Conservation (phyloP, 1,140 invertebrate genomes). For the Cotesia glomerata region DNA sequence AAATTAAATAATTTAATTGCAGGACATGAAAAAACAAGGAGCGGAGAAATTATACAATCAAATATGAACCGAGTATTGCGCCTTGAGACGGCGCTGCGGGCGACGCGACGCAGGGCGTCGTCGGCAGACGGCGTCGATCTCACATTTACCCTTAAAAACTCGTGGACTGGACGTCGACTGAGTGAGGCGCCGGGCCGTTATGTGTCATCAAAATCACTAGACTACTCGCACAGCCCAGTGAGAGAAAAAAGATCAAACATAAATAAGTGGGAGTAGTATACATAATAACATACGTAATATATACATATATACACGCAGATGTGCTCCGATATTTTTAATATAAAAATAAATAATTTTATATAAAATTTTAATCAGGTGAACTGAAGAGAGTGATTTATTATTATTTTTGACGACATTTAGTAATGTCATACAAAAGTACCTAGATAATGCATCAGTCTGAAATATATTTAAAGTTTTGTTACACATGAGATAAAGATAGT, state of each 20-base stretch:
- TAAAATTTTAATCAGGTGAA: no score
- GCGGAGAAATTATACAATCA: neutral
- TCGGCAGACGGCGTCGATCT: slow-evolving; percentile 44
- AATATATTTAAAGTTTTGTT: no score
- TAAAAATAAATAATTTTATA: no score
- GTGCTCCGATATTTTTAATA: no score
- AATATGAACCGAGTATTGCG: neutral
- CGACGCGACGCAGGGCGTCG: slow-evolving; percentile 43
- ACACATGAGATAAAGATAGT: neutral
- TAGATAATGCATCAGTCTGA: neutral
- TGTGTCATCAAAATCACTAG: neutral
- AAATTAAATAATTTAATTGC: neutral
- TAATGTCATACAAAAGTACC: neutral
- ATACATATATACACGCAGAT: no score
- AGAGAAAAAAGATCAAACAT: slow-evolving; percentile 19
- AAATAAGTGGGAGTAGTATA: no score
- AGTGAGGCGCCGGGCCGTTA: slow-evolving; percentile 26
- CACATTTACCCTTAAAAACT: slow-evolving; percentile 22
- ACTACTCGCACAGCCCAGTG: neutral
- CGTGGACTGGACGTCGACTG: neutral
- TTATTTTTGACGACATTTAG: neutral
- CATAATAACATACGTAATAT: no score
- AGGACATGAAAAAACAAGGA: neutral
- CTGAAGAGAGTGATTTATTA: no score
- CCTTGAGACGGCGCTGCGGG: slow-evolving; percentile 45